Percentiles rank a stretch among this genome's conserved stretches.
Conservation (phyloP, 2,797 vertebrate species). For the Silurus lanzhouensis region DNA sequence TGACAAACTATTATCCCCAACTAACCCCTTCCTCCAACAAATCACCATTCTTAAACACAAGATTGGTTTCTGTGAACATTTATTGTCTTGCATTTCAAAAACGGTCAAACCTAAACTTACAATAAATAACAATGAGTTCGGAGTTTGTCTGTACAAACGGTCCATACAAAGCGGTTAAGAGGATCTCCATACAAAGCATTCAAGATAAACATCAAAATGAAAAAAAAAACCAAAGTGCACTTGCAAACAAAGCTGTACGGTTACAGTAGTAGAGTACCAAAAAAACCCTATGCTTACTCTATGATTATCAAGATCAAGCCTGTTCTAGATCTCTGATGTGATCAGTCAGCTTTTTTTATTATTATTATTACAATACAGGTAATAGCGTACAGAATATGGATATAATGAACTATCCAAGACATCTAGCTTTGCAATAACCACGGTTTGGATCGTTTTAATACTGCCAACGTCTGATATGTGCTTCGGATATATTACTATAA, state of each 20-base stretch:
- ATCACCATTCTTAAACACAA: neutral
- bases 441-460: constrained; percentile 36
- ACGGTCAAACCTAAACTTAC: constrained; percentile 45
- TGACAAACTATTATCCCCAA: neutral
- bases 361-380: constrained; percentile 37
- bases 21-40: too few relatives aligned
- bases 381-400: constrained; percentile 43
- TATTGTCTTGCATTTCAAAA: constrained; percentile 56
- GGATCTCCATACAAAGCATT: constrained; percentile 47
- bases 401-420: constrained; percentile 41
- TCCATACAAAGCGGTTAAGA: constrained; percentile 51
- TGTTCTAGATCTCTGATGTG: constrained; percentile 8
- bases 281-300: constrained; percentile 36
- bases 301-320: constrained; percentile 47
- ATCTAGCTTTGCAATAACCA: constrained; percentile 43
- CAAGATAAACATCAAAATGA: constrained; percentile 52
- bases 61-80: constrained; percentile 56
- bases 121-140: constrained; percentile 47
- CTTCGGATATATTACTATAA: constrained; percentile 46
- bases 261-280: constrained; percentile 43
- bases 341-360: neutral
- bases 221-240: constrained; percentile 43
- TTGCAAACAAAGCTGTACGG: constrained; percentile 50
- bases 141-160: constrained; percentile 52
- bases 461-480: constrained; percentile 40